Base-by-base conservation (phyloP, 1,140 invertebrate genomes). In the Penaeus japonicus region DNA sequence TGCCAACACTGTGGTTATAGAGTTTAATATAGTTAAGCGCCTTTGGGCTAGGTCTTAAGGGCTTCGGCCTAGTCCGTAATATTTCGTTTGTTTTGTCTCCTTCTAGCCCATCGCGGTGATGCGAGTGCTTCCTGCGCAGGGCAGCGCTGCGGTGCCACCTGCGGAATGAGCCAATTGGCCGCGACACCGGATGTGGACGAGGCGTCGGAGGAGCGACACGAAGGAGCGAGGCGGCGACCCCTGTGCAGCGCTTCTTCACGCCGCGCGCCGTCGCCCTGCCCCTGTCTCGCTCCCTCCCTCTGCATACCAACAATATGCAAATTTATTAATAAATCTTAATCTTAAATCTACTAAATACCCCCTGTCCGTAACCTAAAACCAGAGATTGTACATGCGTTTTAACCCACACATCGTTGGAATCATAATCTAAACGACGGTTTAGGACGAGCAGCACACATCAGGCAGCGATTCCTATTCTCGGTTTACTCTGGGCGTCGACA, bases 241-340 rank as follows among this genome's bases (percentile, higher is more conserved):
- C 47, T 55, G n/a, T 7, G 24, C 27, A 7, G 47, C 35, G 30
- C 30, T 65, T 35, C 7, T 30, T 55, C 32, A 2, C 59, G 12
- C 59, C 32, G 4, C 24, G 35, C 17, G 2, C 15, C 20, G 39
- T 27, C 55, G 65, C 30, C 70, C 47, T n/a, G n/a, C 7, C 55
- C 7, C 20, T 35, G 39, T 30, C n/a, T 39, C 65, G 30, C 55
- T 27, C 84, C 84, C 53, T 55, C 73, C 73, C 7, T 57, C 54
- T 78, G 73, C 84, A 85, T 85, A 85, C 84, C 73, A 77, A 85
- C 54, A 30, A 78, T 30, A 85, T 85, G 84, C 78, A 85, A 85
- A 85, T 85, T 32, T 78, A 85, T 85, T 78, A 85, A 85, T 85
- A 85, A 85, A 85, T 85, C 84, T 85, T 85, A 57, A 77, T 85